Evolutionary conservation across 2,797 vertebrate genomes (phyloP), one percentile per base, ranked within the genome.

Genomic region (Gymnodraco acuticeps): DNA sequence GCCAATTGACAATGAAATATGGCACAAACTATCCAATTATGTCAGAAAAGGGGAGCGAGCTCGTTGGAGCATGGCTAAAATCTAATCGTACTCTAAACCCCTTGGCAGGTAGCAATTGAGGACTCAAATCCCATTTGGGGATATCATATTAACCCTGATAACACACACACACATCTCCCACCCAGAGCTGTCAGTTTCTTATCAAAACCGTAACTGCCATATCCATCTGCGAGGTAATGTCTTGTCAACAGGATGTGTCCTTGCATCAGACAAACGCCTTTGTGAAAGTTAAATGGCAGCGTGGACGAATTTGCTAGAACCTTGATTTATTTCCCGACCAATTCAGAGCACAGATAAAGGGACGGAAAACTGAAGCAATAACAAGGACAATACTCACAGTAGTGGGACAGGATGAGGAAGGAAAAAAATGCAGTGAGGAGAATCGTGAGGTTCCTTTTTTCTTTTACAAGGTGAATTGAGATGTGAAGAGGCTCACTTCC

Each of bases 71-170:
- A 58, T 33, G 64, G 81, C 78, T 86, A 75, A 88, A 89, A 90
- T 87, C 71, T 82, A 85, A 83, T 87, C 69, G 74, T 5, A 51
- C 77, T 66, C 75, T 77, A 75, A 59, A 63, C 79, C 59, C 43
- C 64, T 54, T 81, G 81, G 72, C 81, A 89, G 85, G 82, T 80
- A 87, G 75, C 84, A 83, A 87, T 90, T 78, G 50, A 76, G 75
- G 84, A 83, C 71, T 86, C 74, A 84, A 61, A 78, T 83, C 73
- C 74, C 67, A 62, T 83, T 87, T 76, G 11, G 31, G 70, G 62
- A 67, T 72, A 71, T 80, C 50, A 53, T 43, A 72, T 87, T 71
- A 84, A 73, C 79, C 73, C 55, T 50, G 19, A 17, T 63, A 33
- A 52, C 70, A 65, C 31, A 47, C 48, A 74, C 67, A 70, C 23